phyloP scores from a whole-genome alignment of 2,113 vertebrate species.

The Gorsachius goisagi region DNA sequence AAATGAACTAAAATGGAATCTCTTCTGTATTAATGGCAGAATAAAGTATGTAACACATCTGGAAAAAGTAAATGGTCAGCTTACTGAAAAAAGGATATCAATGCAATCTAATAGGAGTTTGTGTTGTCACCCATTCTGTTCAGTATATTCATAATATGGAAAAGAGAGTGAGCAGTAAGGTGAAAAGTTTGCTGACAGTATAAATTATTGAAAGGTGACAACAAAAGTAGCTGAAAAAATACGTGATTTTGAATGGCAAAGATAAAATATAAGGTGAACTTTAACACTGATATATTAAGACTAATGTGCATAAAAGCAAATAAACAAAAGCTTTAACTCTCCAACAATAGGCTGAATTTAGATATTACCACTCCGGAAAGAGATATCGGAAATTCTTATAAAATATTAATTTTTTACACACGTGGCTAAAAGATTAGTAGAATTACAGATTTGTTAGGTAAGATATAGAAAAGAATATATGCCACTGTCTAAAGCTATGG shows the following conservation, averaged over 20 bases:
- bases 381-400: not conserved
- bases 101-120: not conserved
- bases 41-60: not conserved
- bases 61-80: not conserved
- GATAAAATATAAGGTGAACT: not conserved
- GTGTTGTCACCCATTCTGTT: not conserved
- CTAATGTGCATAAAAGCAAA: not conserved
- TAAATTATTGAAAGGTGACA: not conserved
- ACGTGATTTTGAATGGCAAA: not conserved
- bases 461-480: not conserved
- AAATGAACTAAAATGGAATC: not conserved
- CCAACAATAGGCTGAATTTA: not conserved
- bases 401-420: not conserved
- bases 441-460: not conserved
- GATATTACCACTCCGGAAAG: not conserved
- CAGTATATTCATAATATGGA: not conserved
- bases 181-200: not conserved
- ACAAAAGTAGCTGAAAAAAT: not conserved
- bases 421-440: not conserved
- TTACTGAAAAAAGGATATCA: not conserved
- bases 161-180: not conserved
- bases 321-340: not conserved
- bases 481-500: accelerated
- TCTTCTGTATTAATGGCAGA: not conserved
- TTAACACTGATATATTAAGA: not conserved